Conservation (phyloP, 2,113 vertebrate genomes). For the Pan troglodytes region NHGRI_mPanTro3-v2.1_pri NC_086015.1:62303001-62303500, state of each 20-base stretch:
- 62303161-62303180: neutral
- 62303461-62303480: too few relatives aligned
- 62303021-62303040: neutral
- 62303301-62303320: neutral
- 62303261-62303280: neutral
- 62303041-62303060: neutral
- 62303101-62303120: neutral
- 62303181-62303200: neutral
- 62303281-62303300: neutral
- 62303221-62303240: neutral
- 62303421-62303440: too few relatives aligned
- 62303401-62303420: too few relatives aligned
- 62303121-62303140: neutral
- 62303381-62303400: too few relatives aligned
- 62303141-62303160: neutral
- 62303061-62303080: neutral
- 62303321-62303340: slow-evolving; percentile 13
- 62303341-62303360: neutral
- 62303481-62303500: too few relatives aligned
- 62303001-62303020: neutral
- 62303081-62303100: neutral
- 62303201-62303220: neutral
- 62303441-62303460: too few relatives aligned
- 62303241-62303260: neutral
- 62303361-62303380: neutral